Evolutionary conservation across 2,888 invertebrate genomes (phyloP).

Genomic region (Xylota sylvarum): DNA sequence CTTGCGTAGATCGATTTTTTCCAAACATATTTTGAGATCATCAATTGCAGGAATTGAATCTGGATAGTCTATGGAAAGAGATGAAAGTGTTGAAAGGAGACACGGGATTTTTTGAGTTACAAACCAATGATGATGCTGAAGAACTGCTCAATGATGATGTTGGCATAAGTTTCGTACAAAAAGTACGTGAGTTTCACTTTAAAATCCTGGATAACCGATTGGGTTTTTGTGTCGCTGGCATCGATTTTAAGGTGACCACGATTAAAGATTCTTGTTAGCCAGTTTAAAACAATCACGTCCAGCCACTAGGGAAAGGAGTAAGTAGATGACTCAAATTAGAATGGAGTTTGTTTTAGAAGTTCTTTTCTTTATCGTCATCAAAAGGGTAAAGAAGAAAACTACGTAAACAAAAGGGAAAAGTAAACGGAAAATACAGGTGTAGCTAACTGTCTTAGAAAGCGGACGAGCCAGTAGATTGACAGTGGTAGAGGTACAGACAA

Average conservation of each 20-base stretch:
- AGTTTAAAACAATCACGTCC: slow-evolving; percentile 92
- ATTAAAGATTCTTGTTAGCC: slow-evolving; percentile 93
- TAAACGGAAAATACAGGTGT: no score
- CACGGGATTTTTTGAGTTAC: background rate
- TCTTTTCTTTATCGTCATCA: no score
- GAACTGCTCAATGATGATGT: slow-evolving; percentile 94
- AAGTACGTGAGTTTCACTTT: slow-evolving; percentile 92
- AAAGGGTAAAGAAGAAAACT: no score
- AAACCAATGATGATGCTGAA: slow-evolving; percentile 96
- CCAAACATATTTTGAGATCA: slow-evolving; percentile 94
- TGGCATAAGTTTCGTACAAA: slow-evolving; percentile 95
- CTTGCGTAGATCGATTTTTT: slow-evolving; percentile 93
- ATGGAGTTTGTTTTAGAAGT: no score
- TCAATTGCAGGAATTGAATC: slow-evolving; percentile 97
- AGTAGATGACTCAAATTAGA: background rate
- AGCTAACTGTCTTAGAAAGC: no score
- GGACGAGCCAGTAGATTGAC: no score
- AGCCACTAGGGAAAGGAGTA: slow-evolving; percentile 89
- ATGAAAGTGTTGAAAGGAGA: background rate
- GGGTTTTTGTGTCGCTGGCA: slow-evolving; percentile 86
- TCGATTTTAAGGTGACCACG: slow-evolving; percentile 87
- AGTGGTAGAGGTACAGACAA: no score
- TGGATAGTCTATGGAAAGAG: slow-evolving; percentile 90
- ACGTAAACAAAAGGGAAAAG: no score
- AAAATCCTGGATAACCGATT: slow-evolving; percentile 88